Base-by-base conservation (phyloP, 2,888 invertebrate genomes). In the Pristionchus exspectatus region DNA sequence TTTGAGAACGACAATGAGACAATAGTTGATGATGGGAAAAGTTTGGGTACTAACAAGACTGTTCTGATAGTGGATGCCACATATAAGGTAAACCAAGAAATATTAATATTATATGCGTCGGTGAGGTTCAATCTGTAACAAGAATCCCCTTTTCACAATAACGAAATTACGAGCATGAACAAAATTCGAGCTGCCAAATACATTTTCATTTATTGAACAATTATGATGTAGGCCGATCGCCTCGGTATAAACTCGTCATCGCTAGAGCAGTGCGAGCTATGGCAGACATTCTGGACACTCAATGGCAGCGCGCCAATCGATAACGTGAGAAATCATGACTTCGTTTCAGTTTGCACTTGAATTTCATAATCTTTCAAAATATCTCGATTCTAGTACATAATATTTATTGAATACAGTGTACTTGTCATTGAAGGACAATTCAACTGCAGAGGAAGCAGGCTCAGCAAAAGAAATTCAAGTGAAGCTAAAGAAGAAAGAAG, bases 231-330 rank as follows among this genome's bases (percentile, higher is more conserved):
- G 90, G 94, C 94, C 7, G 90, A 91, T 24, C 93, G 95, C 85
- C 87, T 90, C 33, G 91, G 93, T 18, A 56, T 94, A 44, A 94
- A 94, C 59, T 90, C 94, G 14, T 91, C 91, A 30, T 90, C 88
- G 16, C 89, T 93, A 18, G 91, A 90, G 12, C 93, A 94, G 69
- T 94, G 94, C 90, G 89, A 90, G n/a, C 90, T 91, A 9, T 94
- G 94, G 94, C 90, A 91, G 44, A 90, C 92, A n/a, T 94, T 91
- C 85, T 94, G 93, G 93, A 91, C 90, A 27, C 66, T 89, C 30
- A 84, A 81, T 56, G 44, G 44, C 56, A 89, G 88, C 83, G 81
- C 63, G 3, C 63, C 81, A 12, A 81, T 89, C 18, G 89, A 89
- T 27, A 83, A 44, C 27, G 89, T 89, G n/a, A 88, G 88, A 14